These are phyloP conservation scores for Lerista edwardsae DNA, from an alignment of 2,797 vertebrate species.

Conservation along the genomic window DNA sequence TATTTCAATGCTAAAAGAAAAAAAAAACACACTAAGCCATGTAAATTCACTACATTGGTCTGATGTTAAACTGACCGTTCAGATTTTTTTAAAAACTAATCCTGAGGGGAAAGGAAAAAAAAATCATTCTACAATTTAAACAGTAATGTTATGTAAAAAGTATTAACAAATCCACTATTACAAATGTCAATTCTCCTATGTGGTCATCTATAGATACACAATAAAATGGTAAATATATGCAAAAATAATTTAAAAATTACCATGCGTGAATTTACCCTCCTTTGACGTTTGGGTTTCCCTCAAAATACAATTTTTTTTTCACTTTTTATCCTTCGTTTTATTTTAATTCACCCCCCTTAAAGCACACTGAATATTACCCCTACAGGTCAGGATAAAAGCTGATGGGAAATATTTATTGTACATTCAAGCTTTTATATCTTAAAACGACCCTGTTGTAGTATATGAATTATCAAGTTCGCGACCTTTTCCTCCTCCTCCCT, in stretches of 20 bases:
- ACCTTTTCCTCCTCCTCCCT: conserved; percentile 61
- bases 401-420: conserved; percentile 81
- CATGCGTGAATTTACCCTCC: conserved; percentile 80
- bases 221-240: conserved; percentile 86
- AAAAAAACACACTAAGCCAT: conserved; percentile 61
- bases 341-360: conserved; percentile 68
- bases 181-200: conserved; percentile 83
- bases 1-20: conserved; percentile 71
- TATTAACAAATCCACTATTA: conserved; percentile 86
- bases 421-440: conserved; percentile 81
- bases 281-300: conserved; percentile 77
- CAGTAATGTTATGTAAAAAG: conserved; percentile 86
- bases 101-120: conserved; percentile 71
- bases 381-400: conserved; percentile 78
- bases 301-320: conserved; percentile 68
- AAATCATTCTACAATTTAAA: conserved; percentile 83
- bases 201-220: conserved; percentile 82
- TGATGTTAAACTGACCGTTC: conserved; percentile 77
- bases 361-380: conserved; percentile 76
- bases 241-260: conserved; percentile 80
- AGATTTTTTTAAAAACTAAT: conserved; percentile 75
- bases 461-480: conserved; percentile 79
- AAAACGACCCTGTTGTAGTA: conserved; percentile 80
- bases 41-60: conserved; percentile 69
- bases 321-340: conserved; percentile 63